Evolutionary conservation across 2,888 invertebrate genomes (phyloP).

Genomic region (Trichopria drosophilae): DNA sequence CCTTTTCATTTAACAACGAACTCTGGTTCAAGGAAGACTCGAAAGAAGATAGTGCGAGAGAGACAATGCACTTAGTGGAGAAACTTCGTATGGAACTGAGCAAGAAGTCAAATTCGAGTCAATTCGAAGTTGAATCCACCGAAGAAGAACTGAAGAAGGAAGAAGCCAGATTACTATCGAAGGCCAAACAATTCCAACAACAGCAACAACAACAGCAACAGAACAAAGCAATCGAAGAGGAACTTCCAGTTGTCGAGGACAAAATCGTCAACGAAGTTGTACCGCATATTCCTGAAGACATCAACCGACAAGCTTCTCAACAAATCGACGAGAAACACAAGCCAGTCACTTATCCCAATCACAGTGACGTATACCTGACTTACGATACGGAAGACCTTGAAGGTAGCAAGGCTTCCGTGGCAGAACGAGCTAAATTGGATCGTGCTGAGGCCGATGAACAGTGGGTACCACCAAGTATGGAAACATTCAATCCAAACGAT

Average conservation of each 20-base stretch:
- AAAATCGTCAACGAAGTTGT: slow-evolving; percentile 13
- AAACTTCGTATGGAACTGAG: slow-evolving; percentile 75
- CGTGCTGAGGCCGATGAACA: slow-evolving; percentile 63
- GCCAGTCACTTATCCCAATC: slow-evolving; percentile 46
- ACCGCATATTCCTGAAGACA: slow-evolving; percentile 13
- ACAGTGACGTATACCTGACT: slow-evolving; percentile 43
- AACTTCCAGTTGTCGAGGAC: slow-evolving; percentile 1
- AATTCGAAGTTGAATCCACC: slow-evolving; percentile 58
- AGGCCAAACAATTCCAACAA: slow-evolving; percentile 31
- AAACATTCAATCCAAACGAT: slow-evolving; percentile 51
- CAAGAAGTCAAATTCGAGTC: slow-evolving; percentile 67
- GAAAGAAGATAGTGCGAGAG: slow-evolving; percentile 80
- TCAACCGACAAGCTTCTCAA: slow-evolving; percentile 33
- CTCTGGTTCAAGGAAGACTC: slow-evolving; percentile 76
- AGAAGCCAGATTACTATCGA: slow-evolving; percentile 8
- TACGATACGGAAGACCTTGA: slow-evolving; percentile 56
- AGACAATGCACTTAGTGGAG: slow-evolving; percentile 82
- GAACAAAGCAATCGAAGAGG: neutral
- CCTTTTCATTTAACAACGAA: slow-evolving; percentile 69
- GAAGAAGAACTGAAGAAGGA: slow-evolving; percentile 13
- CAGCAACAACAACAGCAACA: slow-evolving; percentile 9
- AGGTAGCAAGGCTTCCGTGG: slow-evolving; percentile 52
- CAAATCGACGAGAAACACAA: slow-evolving; percentile 50
- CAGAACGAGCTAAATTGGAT: slow-evolving; percentile 57
- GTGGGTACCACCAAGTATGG: slow-evolving; percentile 67